phyloP scores from a whole-genome alignment of 2,888 invertebrate species.

The Endotricha flammealis region DNA sequence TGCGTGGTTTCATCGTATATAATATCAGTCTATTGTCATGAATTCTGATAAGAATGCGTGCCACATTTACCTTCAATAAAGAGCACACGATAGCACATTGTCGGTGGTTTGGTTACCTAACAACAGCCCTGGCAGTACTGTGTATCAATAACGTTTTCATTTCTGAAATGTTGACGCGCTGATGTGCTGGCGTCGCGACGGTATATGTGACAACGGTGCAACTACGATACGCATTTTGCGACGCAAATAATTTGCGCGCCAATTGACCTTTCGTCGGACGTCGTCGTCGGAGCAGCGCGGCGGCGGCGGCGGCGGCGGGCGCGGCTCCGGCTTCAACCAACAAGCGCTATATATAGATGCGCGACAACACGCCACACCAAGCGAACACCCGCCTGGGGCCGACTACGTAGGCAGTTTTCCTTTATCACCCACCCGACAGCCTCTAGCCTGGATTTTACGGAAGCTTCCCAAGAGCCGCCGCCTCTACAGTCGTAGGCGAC shows the following conservation, averaged over 20 bases:
- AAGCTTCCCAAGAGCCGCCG: constrained; percentile 59
- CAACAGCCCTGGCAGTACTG: too few relatives aligned
- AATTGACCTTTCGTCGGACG: constrained; percentile 76
- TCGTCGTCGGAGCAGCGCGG: constrained; percentile 50
- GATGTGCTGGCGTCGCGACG: not conserved
- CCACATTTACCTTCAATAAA: constrained; percentile 33
- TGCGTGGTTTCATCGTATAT: constrained; percentile 5
- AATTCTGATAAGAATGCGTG: constrained; percentile 40
- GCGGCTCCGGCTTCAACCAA: constrained; percentile 57
- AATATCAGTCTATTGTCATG: constrained; percentile 16
- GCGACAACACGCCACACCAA: constrained; percentile 63
- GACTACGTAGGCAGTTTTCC: constrained; percentile 72
- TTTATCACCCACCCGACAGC: constrained; percentile 73
- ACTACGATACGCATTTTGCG: constrained; percentile 65
- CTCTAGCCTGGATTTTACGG: constrained; percentile 68
- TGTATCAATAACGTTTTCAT: too few relatives aligned
- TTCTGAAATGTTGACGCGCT: not conserved
- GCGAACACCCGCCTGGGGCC: constrained; percentile 68
- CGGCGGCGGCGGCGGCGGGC: constrained; percentile 57
- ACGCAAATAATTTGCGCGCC: constrained; percentile 78
- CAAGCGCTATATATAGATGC: constrained; percentile 73
- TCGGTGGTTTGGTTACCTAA: constrained; percentile 1
- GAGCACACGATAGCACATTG: constrained; percentile 22
- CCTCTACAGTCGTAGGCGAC: constrained; percentile 58
- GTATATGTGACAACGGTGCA: constrained; percentile 45